Conservation (phyloP, 64 coral and sea anemone genomes). For the Montipora efflorescens region DNA sequence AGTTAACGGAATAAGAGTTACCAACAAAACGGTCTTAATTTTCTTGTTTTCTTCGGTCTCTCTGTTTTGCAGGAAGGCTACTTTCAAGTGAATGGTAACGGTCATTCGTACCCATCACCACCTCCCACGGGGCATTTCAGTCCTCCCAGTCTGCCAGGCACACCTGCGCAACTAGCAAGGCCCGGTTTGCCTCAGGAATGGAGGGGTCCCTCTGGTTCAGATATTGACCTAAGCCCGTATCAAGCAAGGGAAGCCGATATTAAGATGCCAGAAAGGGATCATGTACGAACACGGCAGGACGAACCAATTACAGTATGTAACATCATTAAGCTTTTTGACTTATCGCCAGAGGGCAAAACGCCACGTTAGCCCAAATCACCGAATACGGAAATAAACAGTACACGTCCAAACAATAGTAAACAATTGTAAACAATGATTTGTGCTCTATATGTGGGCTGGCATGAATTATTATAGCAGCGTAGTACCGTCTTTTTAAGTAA, state of each 20-base stretch:
- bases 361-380: no score
- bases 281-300: not conserved
- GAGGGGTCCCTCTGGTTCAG: not conserved
- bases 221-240: conserved; percentile 39
- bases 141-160: conserved; percentile 28
- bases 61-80: not conserved
- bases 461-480: no score
- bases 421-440: no score
- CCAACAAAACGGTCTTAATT: not conserved
- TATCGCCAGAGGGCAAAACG: not conserved
- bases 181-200: not conserved
- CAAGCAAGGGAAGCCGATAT: conserved; percentile 43
- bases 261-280: conserved; percentile 45
- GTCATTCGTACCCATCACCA: not conserved
- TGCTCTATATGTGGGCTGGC: no score
- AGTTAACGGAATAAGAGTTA: no score
- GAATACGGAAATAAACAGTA: no score
- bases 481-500: no score
- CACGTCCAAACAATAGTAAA: no score
- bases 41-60: not conserved
- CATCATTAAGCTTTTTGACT: not conserved
- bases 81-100: conserved; percentile 4
- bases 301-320: conserved; percentile 23
- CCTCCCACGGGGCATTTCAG: not conserved
- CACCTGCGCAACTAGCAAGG: not conserved